Evolutionary conservation across 1,140 invertebrate genomes (phyloP).

Genomic region (Octopus bimaculoides): DNA sequence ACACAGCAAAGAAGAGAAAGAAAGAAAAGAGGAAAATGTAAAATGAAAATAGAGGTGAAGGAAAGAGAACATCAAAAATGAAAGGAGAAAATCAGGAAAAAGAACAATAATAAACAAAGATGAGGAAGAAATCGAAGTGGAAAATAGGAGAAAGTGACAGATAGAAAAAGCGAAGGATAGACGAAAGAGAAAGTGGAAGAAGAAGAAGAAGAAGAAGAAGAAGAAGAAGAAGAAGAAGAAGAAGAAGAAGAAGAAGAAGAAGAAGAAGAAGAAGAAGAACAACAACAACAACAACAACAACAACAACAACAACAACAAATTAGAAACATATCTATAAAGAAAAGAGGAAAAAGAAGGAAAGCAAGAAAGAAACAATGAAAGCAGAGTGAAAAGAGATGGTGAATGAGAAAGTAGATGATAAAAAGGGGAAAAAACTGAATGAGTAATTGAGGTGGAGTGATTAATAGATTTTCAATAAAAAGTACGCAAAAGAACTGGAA

Average conservation of each 20-base stretch:
- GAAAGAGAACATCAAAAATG: not conserved
- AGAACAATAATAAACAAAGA: not conserved
- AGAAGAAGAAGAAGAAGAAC: not conserved
- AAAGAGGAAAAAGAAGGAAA: not conserved
- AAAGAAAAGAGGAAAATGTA: not conserved
- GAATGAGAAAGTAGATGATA: not conserved
- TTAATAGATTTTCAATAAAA: not conserved
- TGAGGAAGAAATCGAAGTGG: not conserved
- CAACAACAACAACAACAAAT: not conserved
- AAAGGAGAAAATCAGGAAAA: not conserved
- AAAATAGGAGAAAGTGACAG: not conserved
- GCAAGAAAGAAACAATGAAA: not conserved
- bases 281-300: not conserved
- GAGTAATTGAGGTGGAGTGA: not conserved
- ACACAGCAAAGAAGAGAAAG: not conserved
- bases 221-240: not conserved
- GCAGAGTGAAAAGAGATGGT: not conserved
- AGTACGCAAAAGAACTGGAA: not conserved
- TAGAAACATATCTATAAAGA: not conserved
- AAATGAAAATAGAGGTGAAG: not conserved
- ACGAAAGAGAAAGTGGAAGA: not conserved
- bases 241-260: not conserved
- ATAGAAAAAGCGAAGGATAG: not conserved
- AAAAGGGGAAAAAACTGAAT: not conserved
- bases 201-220: not conserved